Evolutionary conservation across 2,888 invertebrate genomes (phyloP).

Genomic region (Balanococcus diminutus): DNA sequence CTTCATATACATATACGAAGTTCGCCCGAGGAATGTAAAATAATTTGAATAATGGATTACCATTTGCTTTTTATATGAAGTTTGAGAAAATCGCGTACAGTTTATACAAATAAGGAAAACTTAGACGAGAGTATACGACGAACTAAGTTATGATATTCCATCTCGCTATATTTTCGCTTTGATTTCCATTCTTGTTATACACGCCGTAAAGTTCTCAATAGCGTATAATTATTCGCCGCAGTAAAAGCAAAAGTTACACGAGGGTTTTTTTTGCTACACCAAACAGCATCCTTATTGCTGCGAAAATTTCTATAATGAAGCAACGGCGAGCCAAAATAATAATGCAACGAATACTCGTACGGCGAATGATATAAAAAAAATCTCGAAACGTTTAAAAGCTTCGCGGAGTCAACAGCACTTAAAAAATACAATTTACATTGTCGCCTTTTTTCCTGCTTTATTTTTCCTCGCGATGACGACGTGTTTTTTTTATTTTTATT

Average conservation of each 20-base stretch:
- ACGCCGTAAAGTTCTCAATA: neutral
- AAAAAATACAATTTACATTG: conserved; percentile 12
- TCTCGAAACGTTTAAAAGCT: conserved; percentile 16
- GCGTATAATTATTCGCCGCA: neutral
- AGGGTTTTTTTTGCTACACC: neutral
- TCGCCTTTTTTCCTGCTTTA: neutral
- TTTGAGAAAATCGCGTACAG: conserved; percentile 24
- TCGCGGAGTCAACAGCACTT: conserved; percentile 12
- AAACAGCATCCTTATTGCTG: neutral
- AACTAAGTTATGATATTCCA: neutral
- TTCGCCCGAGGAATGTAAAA: neutral
- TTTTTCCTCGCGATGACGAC: too few relatives aligned
- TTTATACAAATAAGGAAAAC: conserved; percentile 31
- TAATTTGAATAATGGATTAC: conserved; percentile 37
- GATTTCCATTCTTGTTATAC: neutral
- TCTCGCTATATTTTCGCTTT: conserved; percentile 1
- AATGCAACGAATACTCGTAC: neutral
- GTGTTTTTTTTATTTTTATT: neutral
- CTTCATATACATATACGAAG: neutral
- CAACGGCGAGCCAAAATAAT: neutral
- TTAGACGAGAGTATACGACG: neutral
- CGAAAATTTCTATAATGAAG: conserved; percentile 17
- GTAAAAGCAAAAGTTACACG: neutral
- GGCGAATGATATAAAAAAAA: neutral
- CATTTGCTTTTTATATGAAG: conserved; percentile 18